These are phyloP conservation scores for Drosophila murphyi DNA, from an alignment of 1,140 invertebrate species.

Conservation along the genomic window DNA sequence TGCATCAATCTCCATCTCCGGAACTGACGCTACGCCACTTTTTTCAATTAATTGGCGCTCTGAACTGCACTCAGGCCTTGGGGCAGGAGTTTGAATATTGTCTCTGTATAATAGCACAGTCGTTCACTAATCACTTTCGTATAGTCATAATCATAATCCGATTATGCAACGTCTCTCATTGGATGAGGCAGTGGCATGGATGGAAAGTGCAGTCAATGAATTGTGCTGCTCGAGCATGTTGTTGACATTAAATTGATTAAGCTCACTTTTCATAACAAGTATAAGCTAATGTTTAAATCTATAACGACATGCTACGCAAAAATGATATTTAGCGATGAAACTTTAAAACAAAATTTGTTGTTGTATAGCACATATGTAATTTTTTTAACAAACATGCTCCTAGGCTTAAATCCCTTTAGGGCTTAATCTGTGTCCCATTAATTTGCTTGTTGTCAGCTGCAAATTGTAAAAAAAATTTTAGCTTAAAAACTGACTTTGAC, in stretches of 20 bases:
- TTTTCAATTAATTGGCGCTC: slow-evolving; percentile 67
- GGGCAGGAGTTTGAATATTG: neutral
- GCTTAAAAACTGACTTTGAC: no score
- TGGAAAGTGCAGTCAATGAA: neutral
- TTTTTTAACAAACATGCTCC: no score
- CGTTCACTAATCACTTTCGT: slow-evolving; percentile 42
- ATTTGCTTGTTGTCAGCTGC: no score
- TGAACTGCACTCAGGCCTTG: slow-evolving; percentile 37
- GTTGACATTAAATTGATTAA: slow-evolving; percentile 64
- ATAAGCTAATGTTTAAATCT: neutral
- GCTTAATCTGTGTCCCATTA: no score
- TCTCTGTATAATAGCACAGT: slow-evolving; percentile 4
- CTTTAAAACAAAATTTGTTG: neutral
- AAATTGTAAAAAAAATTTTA: no score
- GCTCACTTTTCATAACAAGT: slow-evolving; percentile 40
- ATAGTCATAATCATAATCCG: slow-evolving; percentile 75
- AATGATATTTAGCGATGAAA: neutral
- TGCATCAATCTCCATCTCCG: slow-evolving; percentile 62
- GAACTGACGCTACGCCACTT: slow-evolving; percentile 22
- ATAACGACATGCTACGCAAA: neutral
- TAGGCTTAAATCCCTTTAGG: no score
- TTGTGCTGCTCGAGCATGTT: slow-evolving; percentile 38
- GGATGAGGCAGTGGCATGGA: neutral
- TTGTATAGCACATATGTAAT: no score
- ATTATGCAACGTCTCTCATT: slow-evolving; percentile 43